Conservation (phyloP, 1,140 invertebrate species). For the Frieseomelitta varia region DNA sequence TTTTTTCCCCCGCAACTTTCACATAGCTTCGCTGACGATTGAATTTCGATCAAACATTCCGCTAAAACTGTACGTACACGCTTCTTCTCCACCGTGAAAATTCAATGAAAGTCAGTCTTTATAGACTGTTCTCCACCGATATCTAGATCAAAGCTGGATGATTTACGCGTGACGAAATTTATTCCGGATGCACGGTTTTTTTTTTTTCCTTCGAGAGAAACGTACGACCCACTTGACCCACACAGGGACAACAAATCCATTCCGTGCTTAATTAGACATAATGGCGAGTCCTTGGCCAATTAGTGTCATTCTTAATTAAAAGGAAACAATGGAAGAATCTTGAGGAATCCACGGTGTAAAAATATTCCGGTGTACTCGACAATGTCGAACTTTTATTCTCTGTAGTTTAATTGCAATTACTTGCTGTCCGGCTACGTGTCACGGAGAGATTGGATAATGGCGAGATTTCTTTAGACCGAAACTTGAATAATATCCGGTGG, state of each 20-base stretch:
- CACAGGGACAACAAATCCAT: neutral
- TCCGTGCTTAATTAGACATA: conserved; percentile 21
- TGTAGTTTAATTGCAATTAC: neutral
- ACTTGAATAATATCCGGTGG: neutral
- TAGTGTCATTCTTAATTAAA: conserved; percentile 37
- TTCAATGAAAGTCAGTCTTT: neutral
- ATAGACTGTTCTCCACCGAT: neutral
- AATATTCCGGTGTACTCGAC: neutral
- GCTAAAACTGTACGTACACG: too few relatives aligned
- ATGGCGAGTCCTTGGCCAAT: conserved; percentile 32
- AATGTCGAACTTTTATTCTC: neutral
- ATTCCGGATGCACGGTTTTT: neutral
- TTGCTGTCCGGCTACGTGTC: neutral
- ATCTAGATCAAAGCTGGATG: neutral
- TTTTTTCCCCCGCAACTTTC: neutral
- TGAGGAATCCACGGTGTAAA: neutral
- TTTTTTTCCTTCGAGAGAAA: neutral
- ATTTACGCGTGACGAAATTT: neutral
- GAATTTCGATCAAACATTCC: neutral
- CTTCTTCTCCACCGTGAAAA: neutral
- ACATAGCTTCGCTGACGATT: neutral
- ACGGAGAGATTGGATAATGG: neutral
- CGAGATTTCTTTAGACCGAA: neutral
- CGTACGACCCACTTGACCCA: neutral
- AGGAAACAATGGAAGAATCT: conserved; percentile 22